Base-by-base conservation (phyloP, 2,888 invertebrate genomes). In the Hypomecis punctinalis region DNA sequence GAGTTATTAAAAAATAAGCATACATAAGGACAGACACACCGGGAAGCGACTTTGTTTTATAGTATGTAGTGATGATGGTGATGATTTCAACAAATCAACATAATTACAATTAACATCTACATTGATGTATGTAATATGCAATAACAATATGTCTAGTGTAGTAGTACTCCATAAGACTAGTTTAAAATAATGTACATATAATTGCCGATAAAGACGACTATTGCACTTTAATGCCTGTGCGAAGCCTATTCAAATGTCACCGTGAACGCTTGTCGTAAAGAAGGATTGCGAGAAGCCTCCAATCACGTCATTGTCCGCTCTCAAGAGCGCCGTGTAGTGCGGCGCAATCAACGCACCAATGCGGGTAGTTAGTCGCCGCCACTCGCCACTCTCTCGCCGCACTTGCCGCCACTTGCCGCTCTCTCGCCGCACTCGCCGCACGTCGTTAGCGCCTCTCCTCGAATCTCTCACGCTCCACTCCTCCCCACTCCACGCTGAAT, bases 311-410 rank as follows among this genome's bases (percentile, higher is more conserved):
- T 33, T 43, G 35, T 42, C 33, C 13, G 11, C 54, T 54, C 54
- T 35, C 6, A 43, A 33, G 23, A 6, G 3, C 13, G 6, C 39
- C 53, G 45, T 37, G n/a, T 23, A 47, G 49, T 8, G 54, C 66
- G 54, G 11, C 46, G 72, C 76, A 75, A 74, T 76, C 73, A 75
- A 71, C 62, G 70, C 61, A 70, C 72, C 77, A 73, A 74, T 75
- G 68, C 63, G 75, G 47, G 63, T 68, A 69, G 73, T 70, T 68
- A 68, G 66, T 68, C 55, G 55, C 59, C 51, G 43, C 51, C 59
- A 61, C 57, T 56, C 62, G 59, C 56, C 59, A 66, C 67, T 49
- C 59, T 66, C 57, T 56, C 62, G 59, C 56, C 61, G 66, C 67
- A 52, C 59, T 66, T 39, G 56, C 62, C 43, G 53, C 40, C 5